These are phyloP conservation scores for Poecilobothrus nobilitatus DNA, from an alignment of 2,888 invertebrate genomes.

Conservation along the genomic window DNA sequence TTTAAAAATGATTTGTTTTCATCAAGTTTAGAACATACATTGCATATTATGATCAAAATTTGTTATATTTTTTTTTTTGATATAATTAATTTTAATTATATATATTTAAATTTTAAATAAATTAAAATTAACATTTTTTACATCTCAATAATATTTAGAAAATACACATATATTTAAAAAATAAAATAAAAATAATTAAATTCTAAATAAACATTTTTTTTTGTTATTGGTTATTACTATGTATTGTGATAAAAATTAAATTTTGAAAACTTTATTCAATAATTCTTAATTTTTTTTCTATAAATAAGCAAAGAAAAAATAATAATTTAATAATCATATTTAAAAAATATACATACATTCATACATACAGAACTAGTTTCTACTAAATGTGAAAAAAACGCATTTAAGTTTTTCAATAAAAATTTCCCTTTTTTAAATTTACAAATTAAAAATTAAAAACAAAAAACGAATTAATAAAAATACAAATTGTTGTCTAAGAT, in stretches of 20 bases:
- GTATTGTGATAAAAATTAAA: neutral
- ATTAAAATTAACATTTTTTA: neutral
- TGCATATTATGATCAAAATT: too few species aligned
- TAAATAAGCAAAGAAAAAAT: neutral
- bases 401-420: too few species aligned
- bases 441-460: too few species aligned
- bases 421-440: too few species aligned
- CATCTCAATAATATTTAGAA: conserved; percentile 1
- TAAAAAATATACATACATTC: neutral
- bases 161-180: neutral
- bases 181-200: conserved; percentile 5
- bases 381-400: too few species aligned
- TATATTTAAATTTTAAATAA: neutral
- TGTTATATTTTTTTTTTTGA: neutral
- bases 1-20: too few species aligned
- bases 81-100: neutral
- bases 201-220: neutral
- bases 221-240: neutral
- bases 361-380: neutral
- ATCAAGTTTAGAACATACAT: too few species aligned
- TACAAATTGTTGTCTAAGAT: too few species aligned
- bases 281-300: neutral
- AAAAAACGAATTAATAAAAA: too few species aligned
- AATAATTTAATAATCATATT: neutral
- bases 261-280: neutral